phyloP scores from a whole-genome alignment of 2,888 invertebrate genomes.

The Lumbricus terrestris region DNA sequence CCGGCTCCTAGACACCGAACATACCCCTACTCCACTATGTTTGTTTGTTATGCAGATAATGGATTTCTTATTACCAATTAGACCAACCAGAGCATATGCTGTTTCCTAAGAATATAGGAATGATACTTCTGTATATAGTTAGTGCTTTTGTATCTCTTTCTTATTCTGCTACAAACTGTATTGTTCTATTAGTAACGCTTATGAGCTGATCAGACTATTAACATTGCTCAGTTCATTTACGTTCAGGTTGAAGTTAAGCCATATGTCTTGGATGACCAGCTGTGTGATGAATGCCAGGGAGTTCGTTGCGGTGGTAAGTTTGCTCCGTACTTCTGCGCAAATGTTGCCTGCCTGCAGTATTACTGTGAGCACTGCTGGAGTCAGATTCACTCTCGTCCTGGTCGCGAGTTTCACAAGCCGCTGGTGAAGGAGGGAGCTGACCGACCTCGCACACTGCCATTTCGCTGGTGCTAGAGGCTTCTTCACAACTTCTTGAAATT shows the following conservation, averaged over 20 bases:
- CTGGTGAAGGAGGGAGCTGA: constrained; percentile 98
- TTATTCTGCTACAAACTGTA: too few relatives aligned
- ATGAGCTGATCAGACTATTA: not conserved
- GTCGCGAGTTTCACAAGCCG: constrained; percentile 98
- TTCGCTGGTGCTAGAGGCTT: constrained; percentile 74
- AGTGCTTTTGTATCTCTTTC: too few relatives aligned
- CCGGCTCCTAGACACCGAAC: too few relatives aligned
- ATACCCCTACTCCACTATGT: too few relatives aligned
- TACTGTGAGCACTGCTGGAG: constrained; percentile 99
- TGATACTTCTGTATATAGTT: too few relatives aligned
- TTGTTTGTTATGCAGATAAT: too few relatives aligned
- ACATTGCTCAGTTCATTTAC: constrained; percentile 66
- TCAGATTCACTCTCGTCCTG: constrained; percentile 93
- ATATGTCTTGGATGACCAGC: constrained; percentile 98
- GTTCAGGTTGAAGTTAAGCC: constrained; percentile 85
- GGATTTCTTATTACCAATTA: too few relatives aligned
- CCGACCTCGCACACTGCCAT: constrained; percentile 84
- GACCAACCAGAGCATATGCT: too few relatives aligned
- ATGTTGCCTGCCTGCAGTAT: constrained; percentile 98
- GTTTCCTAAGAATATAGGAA: too few relatives aligned
- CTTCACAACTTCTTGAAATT: not conserved
- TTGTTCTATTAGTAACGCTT: too few relatives aligned
- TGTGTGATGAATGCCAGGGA: constrained; percentile 99
- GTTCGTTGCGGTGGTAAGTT: constrained; percentile 96
- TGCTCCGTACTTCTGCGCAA: constrained; percentile 99